A percentile compares a stretch with the other conserved stretches of the same genome.
Evolutionary conservation across 2,113 vertebrate species (phyloP).

Genomic region (Halichoeres trimaculatus): DNA sequence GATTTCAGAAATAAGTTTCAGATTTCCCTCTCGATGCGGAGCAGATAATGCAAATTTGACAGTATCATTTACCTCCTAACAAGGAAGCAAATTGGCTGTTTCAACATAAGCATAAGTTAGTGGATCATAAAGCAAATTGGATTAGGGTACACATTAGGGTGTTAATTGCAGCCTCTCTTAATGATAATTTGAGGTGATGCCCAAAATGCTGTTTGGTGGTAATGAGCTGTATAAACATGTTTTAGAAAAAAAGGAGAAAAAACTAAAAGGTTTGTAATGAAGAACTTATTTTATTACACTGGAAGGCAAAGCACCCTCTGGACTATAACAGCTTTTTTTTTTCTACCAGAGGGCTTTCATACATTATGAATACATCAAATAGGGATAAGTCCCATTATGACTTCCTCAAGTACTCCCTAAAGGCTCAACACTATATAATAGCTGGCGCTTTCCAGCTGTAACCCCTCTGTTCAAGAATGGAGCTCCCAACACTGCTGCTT

Average conservation of each 20-base stretch:
- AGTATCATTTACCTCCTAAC: slow-evolving; percentile 82
- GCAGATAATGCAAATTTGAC: slow-evolving; percentile 68
- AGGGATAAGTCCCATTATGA: slow-evolving; percentile 77
- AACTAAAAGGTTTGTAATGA: slow-evolving; percentile 53
- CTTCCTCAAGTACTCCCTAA: slow-evolving; percentile 72
- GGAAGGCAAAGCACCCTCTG: slow-evolving; percentile 59
- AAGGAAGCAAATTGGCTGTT: slow-evolving; percentile 82
- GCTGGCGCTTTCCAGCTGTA: slow-evolving; percentile 68
- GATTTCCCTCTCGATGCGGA: slow-evolving; percentile 45
- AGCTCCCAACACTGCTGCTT: slow-evolving; percentile 44
- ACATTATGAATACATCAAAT: slow-evolving; percentile 76
- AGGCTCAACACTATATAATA: slow-evolving; percentile 73
- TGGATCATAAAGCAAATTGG: slow-evolving; percentile 85
- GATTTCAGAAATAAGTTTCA: slow-evolving; percentile 32
- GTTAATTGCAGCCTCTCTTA: slow-evolving; percentile 81
- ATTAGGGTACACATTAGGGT: slow-evolving; percentile 80
- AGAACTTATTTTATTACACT: slow-evolving; percentile 66
- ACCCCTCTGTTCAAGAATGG: slow-evolving; percentile 55
- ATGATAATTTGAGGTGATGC: slow-evolving; percentile 80
- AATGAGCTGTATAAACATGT: slow-evolving; percentile 76
- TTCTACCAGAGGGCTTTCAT: slow-evolving; percentile 68
- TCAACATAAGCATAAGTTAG: slow-evolving; percentile 80
- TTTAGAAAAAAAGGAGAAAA: slow-evolving; percentile 42
- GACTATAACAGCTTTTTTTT: slow-evolving; percentile 70
- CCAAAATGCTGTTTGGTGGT: slow-evolving; percentile 75